These are phyloP conservation scores for Sebastes ruberrimus DNA, from an alignment of 2,797 vertebrate species.

Conservation along the genomic window DNA sequence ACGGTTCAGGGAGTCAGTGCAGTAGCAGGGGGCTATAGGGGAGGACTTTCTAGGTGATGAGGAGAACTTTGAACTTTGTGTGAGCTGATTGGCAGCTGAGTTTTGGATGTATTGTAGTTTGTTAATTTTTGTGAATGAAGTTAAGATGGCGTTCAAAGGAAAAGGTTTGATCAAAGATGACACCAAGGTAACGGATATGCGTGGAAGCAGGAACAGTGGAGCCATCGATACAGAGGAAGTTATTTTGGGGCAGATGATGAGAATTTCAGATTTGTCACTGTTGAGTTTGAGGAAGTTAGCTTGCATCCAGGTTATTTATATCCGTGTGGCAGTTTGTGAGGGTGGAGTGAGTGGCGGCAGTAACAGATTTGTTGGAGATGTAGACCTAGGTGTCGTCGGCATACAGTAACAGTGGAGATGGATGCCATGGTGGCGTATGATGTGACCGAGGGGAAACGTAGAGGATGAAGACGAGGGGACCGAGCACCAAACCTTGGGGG, in stretches of 20 bases:
- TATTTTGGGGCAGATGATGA: background rate
- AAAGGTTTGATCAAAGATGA: background rate
- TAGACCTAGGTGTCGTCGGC: background rate
- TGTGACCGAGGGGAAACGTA: background rate
- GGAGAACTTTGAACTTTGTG: no score
- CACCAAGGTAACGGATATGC: background rate
- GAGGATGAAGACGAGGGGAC: background rate
- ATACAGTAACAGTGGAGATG: background rate
- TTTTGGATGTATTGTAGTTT: background rate
- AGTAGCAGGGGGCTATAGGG: no score
- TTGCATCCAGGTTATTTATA: background rate
- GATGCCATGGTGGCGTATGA: background rate
- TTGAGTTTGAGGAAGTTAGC: background rate
- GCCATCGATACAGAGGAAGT: background rate
- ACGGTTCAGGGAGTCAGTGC: no score
- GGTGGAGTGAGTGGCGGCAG: background rate
- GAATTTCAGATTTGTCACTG: background rate
- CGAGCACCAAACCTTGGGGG: background rate
- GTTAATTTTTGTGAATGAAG: background rate
- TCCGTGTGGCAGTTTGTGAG: background rate
- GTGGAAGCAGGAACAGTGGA: background rate
- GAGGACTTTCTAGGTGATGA: no score
- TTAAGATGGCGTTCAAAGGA: background rate
- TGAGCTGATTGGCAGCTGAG: background rate
- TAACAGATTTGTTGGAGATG: background rate